A percentile compares a stretch with the other conserved stretches of the same genome.
Evolutionary conservation across 2,113 vertebrate genomes (phyloP).

Genomic region (Lathamus discolor): DNA sequence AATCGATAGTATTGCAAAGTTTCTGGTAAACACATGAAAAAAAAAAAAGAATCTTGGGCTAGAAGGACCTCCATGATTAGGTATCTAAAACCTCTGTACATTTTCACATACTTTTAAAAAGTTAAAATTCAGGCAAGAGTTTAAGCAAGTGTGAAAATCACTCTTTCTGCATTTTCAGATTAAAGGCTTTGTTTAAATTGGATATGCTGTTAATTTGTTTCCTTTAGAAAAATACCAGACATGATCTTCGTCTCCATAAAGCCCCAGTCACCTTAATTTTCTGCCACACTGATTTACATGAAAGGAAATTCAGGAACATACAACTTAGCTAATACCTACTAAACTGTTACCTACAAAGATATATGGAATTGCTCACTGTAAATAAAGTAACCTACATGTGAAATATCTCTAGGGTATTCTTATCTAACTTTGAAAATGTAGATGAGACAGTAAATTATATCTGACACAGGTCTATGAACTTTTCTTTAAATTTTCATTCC

Average conservation of each 20-base stretch:
- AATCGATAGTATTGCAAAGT: background rate
- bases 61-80: background rate
- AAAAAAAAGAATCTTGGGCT: background rate
- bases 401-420: background rate
- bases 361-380: conserved; percentile 6
- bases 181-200: background rate
- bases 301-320: conserved; percentile 16
- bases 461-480: background rate
- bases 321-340: background rate
- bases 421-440: conserved; percentile 4
- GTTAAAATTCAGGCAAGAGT: background rate
- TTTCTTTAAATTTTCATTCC: conserved; percentile 21
- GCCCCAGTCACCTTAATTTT: conserved; percentile 6
- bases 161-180: background rate
- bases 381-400: background rate
- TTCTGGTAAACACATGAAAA: background rate
- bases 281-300: conserved; percentile 21
- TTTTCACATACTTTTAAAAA: background rate
- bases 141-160: conserved; percentile 4
- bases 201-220: conserved; percentile 12
- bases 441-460: background rate
- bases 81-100: background rate
- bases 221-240: conserved; percentile 10
- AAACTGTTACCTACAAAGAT: background rate
- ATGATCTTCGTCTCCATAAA: background rate